phyloP scores from a whole-genome alignment of 2,888 invertebrate species.

The Kryphioiulus occultus region DNA sequence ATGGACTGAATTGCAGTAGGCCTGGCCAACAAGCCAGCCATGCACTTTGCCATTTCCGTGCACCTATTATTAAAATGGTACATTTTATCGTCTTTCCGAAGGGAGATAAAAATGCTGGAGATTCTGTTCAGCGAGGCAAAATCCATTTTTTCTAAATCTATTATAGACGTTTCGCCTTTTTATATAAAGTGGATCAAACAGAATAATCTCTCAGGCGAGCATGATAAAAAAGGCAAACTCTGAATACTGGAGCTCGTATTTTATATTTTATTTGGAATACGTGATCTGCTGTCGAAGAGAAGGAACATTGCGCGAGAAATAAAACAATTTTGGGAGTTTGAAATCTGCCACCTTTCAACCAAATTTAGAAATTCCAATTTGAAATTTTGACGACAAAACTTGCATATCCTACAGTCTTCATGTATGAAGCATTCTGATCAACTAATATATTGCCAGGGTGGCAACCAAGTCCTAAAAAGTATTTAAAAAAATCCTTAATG shows the following conservation, averaged over 20 bases:
- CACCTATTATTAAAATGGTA: neutral
- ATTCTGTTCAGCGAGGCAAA: neutral
- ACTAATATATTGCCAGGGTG: too few relatives aligned
- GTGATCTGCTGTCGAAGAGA: neutral
- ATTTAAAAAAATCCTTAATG: too few relatives aligned
- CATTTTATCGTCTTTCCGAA: neutral
- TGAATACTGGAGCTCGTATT: neutral
- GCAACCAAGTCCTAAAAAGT: too few relatives aligned
- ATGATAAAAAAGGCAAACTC: neutral
- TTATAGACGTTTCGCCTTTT: neutral
- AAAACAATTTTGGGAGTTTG: too few relatives aligned
- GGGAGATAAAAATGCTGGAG: neutral
- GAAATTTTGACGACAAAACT: too few relatives aligned
- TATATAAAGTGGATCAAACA: slow-evolving; percentile 5
- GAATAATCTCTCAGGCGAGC: neutral
- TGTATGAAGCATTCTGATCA: neutral
- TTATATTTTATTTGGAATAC: neutral
- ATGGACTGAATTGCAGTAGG: too few relatives aligned
- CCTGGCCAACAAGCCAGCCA: too few relatives aligned
- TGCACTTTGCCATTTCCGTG: neutral
- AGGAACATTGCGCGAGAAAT: neutral
- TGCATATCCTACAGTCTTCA: neutral
- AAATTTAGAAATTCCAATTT: too few relatives aligned
- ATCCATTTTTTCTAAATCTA: neutral
- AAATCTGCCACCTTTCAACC: too few relatives aligned